phyloP scores from a whole-genome alignment of 2,113 vertebrate genomes.

The Cromileptes altivelis region DNA sequence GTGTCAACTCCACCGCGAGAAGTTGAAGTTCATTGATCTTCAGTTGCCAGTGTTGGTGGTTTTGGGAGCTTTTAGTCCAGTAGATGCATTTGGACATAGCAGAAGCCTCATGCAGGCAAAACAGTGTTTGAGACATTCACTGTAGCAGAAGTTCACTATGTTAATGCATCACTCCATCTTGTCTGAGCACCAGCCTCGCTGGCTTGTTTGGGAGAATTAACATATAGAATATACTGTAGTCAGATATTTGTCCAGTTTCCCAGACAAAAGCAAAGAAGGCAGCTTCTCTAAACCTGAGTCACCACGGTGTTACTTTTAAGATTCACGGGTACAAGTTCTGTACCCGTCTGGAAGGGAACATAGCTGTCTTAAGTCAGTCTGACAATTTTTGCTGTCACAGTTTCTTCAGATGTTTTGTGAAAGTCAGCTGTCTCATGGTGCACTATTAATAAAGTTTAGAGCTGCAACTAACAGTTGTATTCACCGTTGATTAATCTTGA shows the following conservation, averaged over 20 bases:
- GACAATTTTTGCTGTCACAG: neutral
- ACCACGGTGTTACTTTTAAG: neutral
- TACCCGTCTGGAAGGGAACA: neutral
- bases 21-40: neutral
- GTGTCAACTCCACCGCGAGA: neutral
- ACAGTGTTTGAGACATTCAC: neutral
- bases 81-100: neutral
- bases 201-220: neutral
- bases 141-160: neutral
- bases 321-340: neutral
- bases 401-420: neutral
- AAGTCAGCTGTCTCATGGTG: neutral
- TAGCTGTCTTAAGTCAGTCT: neutral
- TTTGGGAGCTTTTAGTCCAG: neutral
- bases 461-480: neutral
- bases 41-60: neutral
- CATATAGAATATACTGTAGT: neutral
- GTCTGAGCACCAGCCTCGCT: neutral
- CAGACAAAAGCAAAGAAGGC: neutral
- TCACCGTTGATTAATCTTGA: neutral
- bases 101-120: neutral
- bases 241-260: neutral
- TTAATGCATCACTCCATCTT: neutral
- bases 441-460: neutral
- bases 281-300: neutral